Base-by-base conservation (phyloP, 2,113 vertebrate genomes). In the Oryctolagus cuniculus region DNA sequence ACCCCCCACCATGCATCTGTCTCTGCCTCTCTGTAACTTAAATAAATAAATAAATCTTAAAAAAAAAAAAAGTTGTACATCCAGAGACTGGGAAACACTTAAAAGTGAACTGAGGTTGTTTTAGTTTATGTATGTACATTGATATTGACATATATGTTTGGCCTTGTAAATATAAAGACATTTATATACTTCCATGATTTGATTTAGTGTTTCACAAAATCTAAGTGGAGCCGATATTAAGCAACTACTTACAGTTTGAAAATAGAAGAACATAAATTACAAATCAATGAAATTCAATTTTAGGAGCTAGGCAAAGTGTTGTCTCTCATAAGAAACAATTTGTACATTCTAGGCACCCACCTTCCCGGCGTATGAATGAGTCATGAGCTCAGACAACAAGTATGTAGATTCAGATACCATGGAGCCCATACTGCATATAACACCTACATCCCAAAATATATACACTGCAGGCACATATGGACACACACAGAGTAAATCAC, bases 401-500 rank as follows among this genome's bases (percentile, higher is more conserved):
- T n/a, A 77, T 44, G 51, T 53, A 55, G 29, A 87, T 95, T 86
- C 85, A 95, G 78, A 92, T 72, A 66, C 66, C 75, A 58, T 15
- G 16, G 66, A 6, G 67, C 25, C 27, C n/a, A 69, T 38, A 89
- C 53, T 70, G 22, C 38, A 24, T 95, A 78, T 79, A 90, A 72
- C 83, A 94, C 89, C 94, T 94, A 66, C 73, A 61, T 75, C 51
- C 10, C 64, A 36, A 96, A 96, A 93, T 89, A 93, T 87, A 89
- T 92, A 91, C 75, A 67, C 87, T 58, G 0, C 13, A 86, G 82
- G 58, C 69, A 89, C 70, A 73, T 97, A 93, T 93, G 91, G 91
- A 92, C 91, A 93, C 34, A 91, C 5, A 93, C 90, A 93, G 89
- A 3, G 75, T 81, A 94, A 97, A 96, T 89, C 93, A 86, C 77